A percentile compares a stretch with the other conserved stretches of the same genome.
Evolutionary conservation across 2,113 vertebrate genomes (phyloP).

Genomic region (Oophaga pumilio): DNA sequence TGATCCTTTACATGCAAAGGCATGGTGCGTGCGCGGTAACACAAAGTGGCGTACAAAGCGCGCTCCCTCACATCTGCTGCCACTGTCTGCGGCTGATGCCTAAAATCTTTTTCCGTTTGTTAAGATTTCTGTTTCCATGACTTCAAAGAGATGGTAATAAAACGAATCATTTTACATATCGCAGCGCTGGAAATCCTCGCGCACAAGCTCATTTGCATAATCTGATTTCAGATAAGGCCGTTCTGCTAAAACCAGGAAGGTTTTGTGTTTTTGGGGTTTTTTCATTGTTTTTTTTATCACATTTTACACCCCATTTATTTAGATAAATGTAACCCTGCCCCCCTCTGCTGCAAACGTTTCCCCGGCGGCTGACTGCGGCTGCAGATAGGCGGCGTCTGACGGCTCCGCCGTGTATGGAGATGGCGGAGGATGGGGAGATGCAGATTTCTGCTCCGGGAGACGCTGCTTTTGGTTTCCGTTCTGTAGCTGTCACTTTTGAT

Average conservation of each 20-base stretch:
- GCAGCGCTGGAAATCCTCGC: conserved; percentile 62
- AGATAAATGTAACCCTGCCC: conserved; percentile 18
- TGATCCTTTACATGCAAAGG: not conserved
- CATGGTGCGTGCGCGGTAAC: not conserved
- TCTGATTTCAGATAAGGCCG: conserved; percentile 55
- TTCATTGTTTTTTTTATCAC: not conserved
- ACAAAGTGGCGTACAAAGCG: not conserved
- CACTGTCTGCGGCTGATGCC: conserved; percentile 53
- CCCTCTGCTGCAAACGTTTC: not conserved
- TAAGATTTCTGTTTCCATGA: conserved; percentile 69
- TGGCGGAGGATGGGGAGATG: not conserved
- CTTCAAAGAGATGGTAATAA: conserved; percentile 67
- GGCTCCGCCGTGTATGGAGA: not conserved
- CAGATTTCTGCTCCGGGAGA: not conserved
- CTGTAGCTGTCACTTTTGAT: not conserved
- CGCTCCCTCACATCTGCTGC: not conserved
- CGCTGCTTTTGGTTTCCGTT: not conserved
- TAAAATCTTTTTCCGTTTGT: conserved; percentile 62
- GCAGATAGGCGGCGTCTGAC: conserved; percentile 13
- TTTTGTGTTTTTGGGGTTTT: not conserved
- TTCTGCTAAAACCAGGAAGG: conserved; percentile 30
- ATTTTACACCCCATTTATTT: conserved; percentile 38
- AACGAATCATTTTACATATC: conserved; percentile 63
- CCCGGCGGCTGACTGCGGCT: not conserved
- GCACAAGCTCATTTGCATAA: conserved; percentile 56